Evolutionary conservation across 1,140 invertebrate genomes (phyloP), one percentile per base, ranked within the genome.

Genomic region (Leptonema lineaticorne): DNA sequence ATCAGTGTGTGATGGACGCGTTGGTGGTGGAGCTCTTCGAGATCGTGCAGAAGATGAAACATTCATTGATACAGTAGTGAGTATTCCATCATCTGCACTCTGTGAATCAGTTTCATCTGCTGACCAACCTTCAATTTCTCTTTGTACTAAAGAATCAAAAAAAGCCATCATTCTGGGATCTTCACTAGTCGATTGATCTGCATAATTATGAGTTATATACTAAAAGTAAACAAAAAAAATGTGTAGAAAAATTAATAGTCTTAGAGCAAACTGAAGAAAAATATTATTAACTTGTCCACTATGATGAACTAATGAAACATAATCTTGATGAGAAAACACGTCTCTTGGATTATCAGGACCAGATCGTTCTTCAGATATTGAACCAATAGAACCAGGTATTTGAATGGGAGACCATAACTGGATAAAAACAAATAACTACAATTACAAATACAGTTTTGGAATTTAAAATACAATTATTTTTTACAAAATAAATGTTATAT

Each of bases 141-240:
- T 85, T 78, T 96, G 94, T 7, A 97, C 91, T 0, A 97, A 78
- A 2, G 93, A 94, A 81, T 97, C 95, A 75, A 97, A 97, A 79
- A 97, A 97, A 20, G 95, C 95, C 89, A 97, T 92, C 95, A 97
- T 97, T 50, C 93, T 85, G 0, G 92, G 90, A 81, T 97, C 95
- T 81, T 97, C 95, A 41, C 88, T 86, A 0, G 89, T 93, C 4
- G 91, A 95, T 72, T 93, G 89, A 69, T 92, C 87, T 72, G 89
- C 90, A 74, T 92, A 91, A 78, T 92, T 91, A 75, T 90, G 88
- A 0, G 89, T 88, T 80, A 91, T 89, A 68, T 90, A 86, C 82
- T 90, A 79, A 18, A 75, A 76, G 73, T 64, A 22, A 53, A 53
- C 18, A 20, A 24, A 24, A 6, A 20, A 18, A 22, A 7, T 37